A percentile compares a stretch with the other conserved stretches of the same genome.
phyloP scores from a whole-genome alignment of 1,140 invertebrate genomes.

The Drosophila insularis region DNA sequence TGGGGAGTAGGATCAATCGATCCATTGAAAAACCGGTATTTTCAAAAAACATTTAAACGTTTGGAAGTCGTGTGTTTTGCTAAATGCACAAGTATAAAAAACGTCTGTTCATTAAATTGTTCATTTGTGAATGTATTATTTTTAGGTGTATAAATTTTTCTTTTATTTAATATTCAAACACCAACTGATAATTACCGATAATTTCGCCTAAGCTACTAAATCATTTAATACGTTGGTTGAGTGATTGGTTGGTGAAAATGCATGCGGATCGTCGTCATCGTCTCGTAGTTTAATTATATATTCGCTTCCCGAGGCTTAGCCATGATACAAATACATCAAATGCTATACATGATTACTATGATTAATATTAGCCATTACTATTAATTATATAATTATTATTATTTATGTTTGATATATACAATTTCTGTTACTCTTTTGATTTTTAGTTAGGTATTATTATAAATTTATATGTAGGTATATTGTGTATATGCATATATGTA shows the following conservation, averaged over 20 bases:
- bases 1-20: not conserved
- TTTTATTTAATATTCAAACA: slow-evolving; percentile 8
- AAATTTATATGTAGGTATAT: slow-evolving; percentile 30
- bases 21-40: not conserved
- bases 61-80: not conserved
- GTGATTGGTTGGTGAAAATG: not conserved
- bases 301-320: slow-evolving; percentile 6
- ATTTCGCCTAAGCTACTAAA: slow-evolving; percentile 1
- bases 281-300: slow-evolving; percentile 8
- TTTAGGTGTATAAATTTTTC: not conserved
- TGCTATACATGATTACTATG: slow-evolving; percentile 40
- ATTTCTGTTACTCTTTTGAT: slow-evolving; percentile 61
- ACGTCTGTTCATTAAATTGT: not conserved
- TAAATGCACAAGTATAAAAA: slow-evolving; percentile 4
- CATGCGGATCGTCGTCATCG: not conserved
- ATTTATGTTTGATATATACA: slow-evolving; percentile 55
- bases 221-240: not conserved
- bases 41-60: not conserved
- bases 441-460: slow-evolving; percentile 39
- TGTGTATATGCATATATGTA: slow-evolving; percentile 36
- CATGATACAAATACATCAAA: slow-evolving; percentile 39
- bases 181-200: slow-evolving; percentile 5
- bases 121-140: not conserved
- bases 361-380: slow-evolving; percentile 17
- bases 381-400: slow-evolving; percentile 25